phyloP scores from a whole-genome alignment of 2,797 vertebrate genomes.

The Cyclopterus lumpus region DNA sequence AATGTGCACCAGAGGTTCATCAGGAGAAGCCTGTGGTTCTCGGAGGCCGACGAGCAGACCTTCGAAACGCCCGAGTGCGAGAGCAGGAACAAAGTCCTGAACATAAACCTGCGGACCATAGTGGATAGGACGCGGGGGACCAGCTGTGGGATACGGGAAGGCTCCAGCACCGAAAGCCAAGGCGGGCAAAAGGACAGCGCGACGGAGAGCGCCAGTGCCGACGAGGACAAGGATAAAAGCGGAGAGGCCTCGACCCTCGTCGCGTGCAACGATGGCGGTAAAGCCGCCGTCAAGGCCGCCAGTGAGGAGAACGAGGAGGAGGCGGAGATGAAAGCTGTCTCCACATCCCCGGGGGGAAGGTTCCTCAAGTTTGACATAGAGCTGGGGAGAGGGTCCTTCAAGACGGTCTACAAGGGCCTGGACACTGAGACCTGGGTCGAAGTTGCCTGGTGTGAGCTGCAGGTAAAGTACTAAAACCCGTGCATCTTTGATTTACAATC shows the following conservation, averaged over 20 bases:
- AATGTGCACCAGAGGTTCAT: constrained; percentile 90
- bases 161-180: constrained; percentile 79
- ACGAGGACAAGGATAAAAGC: constrained; percentile 84
- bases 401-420: constrained; percentile 98
- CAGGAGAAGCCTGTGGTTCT: constrained; percentile 93
- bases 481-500: constrained; percentile 8
- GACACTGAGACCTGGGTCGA: constrained; percentile 99
- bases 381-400: constrained; percentile 96
- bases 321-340: constrained; percentile 96
- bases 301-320: constrained; percentile 95
- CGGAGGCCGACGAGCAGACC: constrained; percentile 90
- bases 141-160: constrained; percentile 67
- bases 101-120: constrained; percentile 87
- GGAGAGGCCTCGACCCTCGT: constrained; percentile 70
- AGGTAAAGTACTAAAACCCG: constrained; percentile 83
- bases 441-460: constrained; percentile 98
- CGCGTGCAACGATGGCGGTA: constrained; percentile 71
- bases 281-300: constrained; percentile 73
- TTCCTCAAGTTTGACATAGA: constrained; percentile 99
- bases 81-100: constrained; percentile 83
- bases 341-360: constrained; percentile 94
- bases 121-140: constrained; percentile 85
- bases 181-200: constrained; percentile 71
- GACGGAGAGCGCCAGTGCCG: constrained; percentile 77
- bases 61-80: constrained; percentile 88